Evolutionary conservation across 2,888 invertebrate genomes (phyloP).

Genomic region (Dioctria linearis): DNA sequence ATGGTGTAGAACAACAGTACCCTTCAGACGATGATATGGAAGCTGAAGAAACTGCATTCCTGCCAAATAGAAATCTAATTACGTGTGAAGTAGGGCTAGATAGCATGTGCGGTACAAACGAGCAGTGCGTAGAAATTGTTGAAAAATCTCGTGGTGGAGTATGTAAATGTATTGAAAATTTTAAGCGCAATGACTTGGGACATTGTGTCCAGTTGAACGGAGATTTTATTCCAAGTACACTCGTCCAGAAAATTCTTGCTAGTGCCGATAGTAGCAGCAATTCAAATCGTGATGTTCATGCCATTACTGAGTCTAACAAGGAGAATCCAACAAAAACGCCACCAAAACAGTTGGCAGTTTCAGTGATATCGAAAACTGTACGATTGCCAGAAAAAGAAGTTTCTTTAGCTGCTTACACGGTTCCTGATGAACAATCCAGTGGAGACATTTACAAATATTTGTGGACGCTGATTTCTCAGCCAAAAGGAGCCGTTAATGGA

Average conservation of each 20-base stretch:
- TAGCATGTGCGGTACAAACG: slow-evolving; percentile 76
- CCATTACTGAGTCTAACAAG: slow-evolving; percentile 7
- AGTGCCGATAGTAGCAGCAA: slow-evolving; percentile 58
- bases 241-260: slow-evolving; percentile 60
- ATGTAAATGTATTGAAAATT: slow-evolving; percentile 82
- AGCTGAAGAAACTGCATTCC: slow-evolving; percentile 71
- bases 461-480: slow-evolving; percentile 90
- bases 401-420: slow-evolving; percentile 85
- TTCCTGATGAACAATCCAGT: slow-evolving; percentile 81
- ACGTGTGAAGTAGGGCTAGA: slow-evolving; percentile 77
- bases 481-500: slow-evolving; percentile 82
- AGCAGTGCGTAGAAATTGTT: slow-evolving; percentile 77
- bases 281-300: slow-evolving; percentile 53
- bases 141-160: slow-evolving; percentile 77
- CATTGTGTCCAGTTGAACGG: slow-evolving; percentile 66
- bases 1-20: slow-evolving; percentile 65
- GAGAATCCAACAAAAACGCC: slow-evolving; percentile 67
- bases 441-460: slow-evolving; percentile 87
- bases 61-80: slow-evolving; percentile 64
- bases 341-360: slow-evolving; percentile 80
- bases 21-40: slow-evolving; percentile 67
- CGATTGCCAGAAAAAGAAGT: slow-evolving; percentile 88
- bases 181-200: slow-evolving; percentile 72
- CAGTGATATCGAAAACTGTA: slow-evolving; percentile 84
- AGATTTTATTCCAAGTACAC: slow-evolving; percentile 63